A percentile compares a stretch with the other conserved stretches of the same genome.
Conservation (phyloP, 2,797 vertebrate species). For the Pangasius sanitwongsei region DNA sequence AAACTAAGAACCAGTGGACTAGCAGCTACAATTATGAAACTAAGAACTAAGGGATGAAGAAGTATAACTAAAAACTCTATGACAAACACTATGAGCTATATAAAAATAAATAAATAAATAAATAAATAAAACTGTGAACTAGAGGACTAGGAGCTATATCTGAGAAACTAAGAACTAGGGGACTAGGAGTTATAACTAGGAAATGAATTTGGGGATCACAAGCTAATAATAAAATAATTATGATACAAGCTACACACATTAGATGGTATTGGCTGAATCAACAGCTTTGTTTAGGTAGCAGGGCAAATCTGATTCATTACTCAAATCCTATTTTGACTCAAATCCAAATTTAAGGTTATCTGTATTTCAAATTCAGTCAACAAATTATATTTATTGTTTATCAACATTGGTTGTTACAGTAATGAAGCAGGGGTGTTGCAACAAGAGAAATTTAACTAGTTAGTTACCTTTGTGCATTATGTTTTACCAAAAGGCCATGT, state of each 20-base stretch:
- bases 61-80: too few species aligned
- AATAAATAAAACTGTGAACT: neutral
- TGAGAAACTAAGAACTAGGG: neutral
- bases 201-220: neutral
- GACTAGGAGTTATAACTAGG: neutral
- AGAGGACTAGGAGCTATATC: neutral
- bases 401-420: neutral
- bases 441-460: neutral
- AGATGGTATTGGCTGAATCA: neutral
- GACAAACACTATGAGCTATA: neutral
- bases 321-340: neutral
- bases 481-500: neutral
- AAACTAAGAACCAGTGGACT: neutral
- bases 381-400: neutral
- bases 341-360: neutral
- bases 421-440: neutral
- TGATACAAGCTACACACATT: neutral
- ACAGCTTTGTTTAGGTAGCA: neutral
- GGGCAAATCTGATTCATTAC: neutral
- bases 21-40: neutral
- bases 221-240: neutral
- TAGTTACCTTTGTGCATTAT: neutral
- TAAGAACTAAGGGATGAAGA: neutral
- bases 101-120: neutral
- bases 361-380: neutral